Evolutionary conservation across 2,113 vertebrate species (phyloP).

Genomic region (Macquaria ambigua): DNA sequence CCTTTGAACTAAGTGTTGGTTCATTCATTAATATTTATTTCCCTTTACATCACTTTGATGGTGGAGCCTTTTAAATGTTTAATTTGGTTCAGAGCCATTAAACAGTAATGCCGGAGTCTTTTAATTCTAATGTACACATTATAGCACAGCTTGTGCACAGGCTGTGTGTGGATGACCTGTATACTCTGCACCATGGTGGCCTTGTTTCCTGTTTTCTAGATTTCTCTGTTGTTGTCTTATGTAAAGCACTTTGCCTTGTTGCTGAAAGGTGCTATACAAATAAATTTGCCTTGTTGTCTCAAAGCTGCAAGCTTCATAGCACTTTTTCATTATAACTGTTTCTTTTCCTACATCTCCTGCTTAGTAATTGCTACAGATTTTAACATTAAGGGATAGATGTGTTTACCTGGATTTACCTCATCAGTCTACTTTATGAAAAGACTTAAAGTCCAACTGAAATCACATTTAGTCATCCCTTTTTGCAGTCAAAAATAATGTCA

Average conservation of each 20-base stretch:
- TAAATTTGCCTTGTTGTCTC: not conserved
- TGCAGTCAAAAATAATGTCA: not conserved
- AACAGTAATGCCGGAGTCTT: conserved; percentile 72
- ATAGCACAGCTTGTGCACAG: conserved; percentile 44
- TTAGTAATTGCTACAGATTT: conserved; percentile 3
- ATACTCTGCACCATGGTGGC: conserved; percentile 14
- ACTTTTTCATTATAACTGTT: not conserved
- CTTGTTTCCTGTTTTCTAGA: conserved; percentile 26
- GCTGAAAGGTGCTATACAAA: not conserved
- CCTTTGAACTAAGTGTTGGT: conserved; percentile 71
- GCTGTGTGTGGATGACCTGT: conserved; percentile 44
- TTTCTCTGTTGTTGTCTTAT: not conserved
- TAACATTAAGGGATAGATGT: not conserved
- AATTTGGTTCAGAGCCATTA: conserved; percentile 76
- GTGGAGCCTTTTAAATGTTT: conserved; percentile 78
- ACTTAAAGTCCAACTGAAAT: not conserved
- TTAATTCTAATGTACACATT: conserved; percentile 76
- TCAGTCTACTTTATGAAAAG: not conserved
- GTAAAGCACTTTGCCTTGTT: not conserved
- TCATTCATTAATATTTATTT: conserved; percentile 80
- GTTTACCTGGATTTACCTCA: conserved; percentile 13
- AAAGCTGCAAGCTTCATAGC: not conserved
- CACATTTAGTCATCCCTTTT: not conserved
- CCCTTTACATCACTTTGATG: conserved; percentile 73
- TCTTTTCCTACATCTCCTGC: not conserved